Percentiles rank a stretch among this genome's conserved stretches.
Conservation (phyloP, 2,797 vertebrate species). For the Sparus aurata region DNA sequence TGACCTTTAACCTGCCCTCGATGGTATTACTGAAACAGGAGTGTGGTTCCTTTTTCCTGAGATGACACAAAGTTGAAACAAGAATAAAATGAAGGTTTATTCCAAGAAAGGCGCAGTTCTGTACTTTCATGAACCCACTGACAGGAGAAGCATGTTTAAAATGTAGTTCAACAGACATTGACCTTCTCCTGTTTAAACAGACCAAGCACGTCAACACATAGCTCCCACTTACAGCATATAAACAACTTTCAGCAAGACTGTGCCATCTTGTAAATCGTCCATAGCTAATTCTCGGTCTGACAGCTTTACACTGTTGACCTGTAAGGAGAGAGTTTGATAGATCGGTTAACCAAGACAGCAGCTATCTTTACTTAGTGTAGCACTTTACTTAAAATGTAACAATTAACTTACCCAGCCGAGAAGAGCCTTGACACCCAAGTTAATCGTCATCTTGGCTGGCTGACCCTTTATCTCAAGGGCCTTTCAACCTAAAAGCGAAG, state of each 20-base stretch:
- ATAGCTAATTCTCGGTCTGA: conserved; percentile 72
- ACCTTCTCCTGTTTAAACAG: neutral
- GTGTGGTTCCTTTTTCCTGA: conserved; percentile 85
- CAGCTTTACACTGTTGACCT: conserved; percentile 89
- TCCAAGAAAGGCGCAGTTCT: neutral
- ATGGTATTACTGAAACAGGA: conserved; percentile 66
- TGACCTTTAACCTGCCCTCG: conserved; percentile 81
- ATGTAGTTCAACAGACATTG: neutral
- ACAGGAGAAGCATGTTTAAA: neutral
- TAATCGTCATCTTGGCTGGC: conserved; percentile 59
- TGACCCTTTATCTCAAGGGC: conserved; percentile 46
- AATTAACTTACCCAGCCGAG: conserved; percentile 72
- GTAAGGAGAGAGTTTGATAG: conserved; percentile 6
- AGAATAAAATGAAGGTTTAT: neutral
- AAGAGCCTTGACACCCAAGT: conserved; percentile 73
- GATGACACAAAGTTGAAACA: conserved; percentile 14
- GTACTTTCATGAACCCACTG: neutral
- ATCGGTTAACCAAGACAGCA: neutral
- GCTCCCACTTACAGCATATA: conserved; percentile 87
- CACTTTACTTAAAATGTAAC: fast-evolving
- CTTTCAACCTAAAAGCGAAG: conserved; percentile 37
- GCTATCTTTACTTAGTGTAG: fast-evolving
- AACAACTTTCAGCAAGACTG: conserved; percentile 87
- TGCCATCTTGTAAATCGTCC: conserved; percentile 87
- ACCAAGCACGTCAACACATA: neutral